Evolutionary conservation across 2,797 vertebrate genomes (phyloP).

Genomic region (Hoplostethus atlanticus): DNA sequence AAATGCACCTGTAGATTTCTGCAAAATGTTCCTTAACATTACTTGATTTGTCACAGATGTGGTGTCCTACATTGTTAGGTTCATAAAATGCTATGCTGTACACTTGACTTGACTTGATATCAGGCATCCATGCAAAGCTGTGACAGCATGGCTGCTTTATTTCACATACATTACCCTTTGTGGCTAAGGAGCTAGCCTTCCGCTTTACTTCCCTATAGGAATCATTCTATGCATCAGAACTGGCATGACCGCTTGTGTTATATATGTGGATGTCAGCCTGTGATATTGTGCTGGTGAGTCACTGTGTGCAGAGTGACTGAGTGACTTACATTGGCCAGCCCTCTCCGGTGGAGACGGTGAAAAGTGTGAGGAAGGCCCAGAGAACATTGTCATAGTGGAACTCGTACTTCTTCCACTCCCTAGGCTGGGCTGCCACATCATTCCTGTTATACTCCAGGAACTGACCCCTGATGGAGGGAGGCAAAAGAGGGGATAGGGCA

Average conservation of each 20-base stretch:
- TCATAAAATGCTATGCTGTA: too few relatives aligned
- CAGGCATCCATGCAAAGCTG: too few relatives aligned
- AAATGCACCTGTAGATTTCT: background rate
- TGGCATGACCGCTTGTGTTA: background rate
- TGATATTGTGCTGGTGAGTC: background rate
- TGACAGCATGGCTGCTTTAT: too few relatives aligned
- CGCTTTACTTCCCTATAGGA: too few relatives aligned
- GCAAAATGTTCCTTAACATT: background rate
- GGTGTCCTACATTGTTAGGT: too few relatives aligned
- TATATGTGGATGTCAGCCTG: background rate
- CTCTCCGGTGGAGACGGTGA: conserved; percentile 98
- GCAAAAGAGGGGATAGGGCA: background rate
- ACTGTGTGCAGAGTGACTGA: background rate
- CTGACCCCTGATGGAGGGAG: conserved; percentile 86
- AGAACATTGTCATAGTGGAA: conserved; percentile 98
- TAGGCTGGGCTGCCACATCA: conserved; percentile 89
- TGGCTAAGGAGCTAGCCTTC: background rate
- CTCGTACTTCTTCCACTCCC: conserved; percentile 97
- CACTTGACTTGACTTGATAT: too few relatives aligned
- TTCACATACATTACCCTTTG: background rate
- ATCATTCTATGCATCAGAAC: too few relatives aligned
- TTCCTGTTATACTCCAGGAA: conserved; percentile 93
- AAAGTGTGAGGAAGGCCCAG: conserved; percentile 97
- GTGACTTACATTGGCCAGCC: conserved; percentile 96
- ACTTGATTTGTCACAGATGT: too few relatives aligned